Conservation (phyloP, 2,113 vertebrate species). For the Nannobrachium achirus region DNA sequence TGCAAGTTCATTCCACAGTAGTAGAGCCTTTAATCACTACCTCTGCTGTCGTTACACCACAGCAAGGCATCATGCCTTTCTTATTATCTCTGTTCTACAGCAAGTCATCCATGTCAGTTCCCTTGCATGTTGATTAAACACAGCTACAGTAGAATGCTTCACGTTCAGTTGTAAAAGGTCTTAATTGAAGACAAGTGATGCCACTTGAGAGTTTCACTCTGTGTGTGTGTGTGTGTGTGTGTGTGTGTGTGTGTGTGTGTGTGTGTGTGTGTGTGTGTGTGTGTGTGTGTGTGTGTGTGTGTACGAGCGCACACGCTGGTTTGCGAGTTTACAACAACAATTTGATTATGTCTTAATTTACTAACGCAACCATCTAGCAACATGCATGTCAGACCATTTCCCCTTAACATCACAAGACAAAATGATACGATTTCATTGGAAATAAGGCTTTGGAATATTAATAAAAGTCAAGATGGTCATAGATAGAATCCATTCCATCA, state of each 20-base stretch:
- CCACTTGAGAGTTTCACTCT: constrained; percentile 11
- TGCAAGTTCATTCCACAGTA: no score
- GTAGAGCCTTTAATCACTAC: not conserved
- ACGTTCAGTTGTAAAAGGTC: constrained; percentile 2
- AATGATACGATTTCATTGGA: constrained; percentile 45
- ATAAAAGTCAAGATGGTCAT: constrained; percentile 38
- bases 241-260: not conserved
- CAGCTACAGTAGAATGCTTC: not conserved
- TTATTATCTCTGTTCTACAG: constrained; percentile 2
- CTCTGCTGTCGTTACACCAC: constrained; percentile 1
- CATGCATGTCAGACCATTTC: constrained; percentile 39
- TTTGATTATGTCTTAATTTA: constrained; percentile 55
- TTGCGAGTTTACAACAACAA: constrained; percentile 35
- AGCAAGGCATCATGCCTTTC: not conserved
- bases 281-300: no score
- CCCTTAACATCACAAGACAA: constrained; percentile 37
- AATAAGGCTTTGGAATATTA: constrained; percentile 33
- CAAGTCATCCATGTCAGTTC: not conserved
- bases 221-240: constrained; percentile 1
- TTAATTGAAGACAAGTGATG: constrained; percentile 27
- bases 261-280: no score
- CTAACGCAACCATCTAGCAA: constrained; percentile 35
- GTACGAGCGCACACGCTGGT: not conserved
- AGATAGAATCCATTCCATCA: constrained; percentile 27
- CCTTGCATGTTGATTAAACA: not conserved